Conservation (phyloP, 2,797 vertebrate genomes). For the Sebastiscus tertius region DNA sequence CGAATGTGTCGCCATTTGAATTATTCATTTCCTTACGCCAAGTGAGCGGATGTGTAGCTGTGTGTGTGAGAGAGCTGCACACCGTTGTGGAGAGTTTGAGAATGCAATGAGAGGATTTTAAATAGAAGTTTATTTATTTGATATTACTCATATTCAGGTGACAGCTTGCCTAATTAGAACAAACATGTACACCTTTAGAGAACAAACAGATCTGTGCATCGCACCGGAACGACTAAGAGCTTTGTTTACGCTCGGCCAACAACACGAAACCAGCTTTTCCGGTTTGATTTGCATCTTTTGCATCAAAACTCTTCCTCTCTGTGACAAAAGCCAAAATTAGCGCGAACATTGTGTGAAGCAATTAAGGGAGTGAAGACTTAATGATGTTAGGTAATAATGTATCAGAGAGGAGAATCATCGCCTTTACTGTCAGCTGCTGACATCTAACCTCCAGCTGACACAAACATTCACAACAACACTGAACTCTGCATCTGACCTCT, state of each 20-base stretch:
- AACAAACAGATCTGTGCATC: background rate
- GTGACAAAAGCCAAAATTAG: background rate
- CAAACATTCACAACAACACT: no score
- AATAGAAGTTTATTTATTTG: background rate
- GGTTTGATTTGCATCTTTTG: background rate
- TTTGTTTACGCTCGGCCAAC: background rate
- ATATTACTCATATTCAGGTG: background rate
- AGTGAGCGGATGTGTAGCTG: background rate
- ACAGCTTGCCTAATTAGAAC: background rate
- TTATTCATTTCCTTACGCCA: constrained; percentile 9
- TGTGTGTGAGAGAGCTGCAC: background rate
- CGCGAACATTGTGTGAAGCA: background rate
- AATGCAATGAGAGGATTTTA: background rate
- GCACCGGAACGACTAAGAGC: background rate
- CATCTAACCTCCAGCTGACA: background rate
- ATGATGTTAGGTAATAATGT: constrained; percentile 40
- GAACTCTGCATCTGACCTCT: no score
- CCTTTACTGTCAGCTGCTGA: constrained; percentile 1
- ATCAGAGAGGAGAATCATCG: constrained; percentile 9
- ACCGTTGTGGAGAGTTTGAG: background rate
- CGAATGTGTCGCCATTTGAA: background rate
- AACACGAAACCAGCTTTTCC: background rate
- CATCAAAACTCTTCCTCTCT: no score
- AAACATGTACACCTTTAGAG: background rate
- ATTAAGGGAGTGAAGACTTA: constrained; percentile 5